Base-by-base conservation (phyloP, 1,140 invertebrate species). In the Tetraneura akinire region DNA sequence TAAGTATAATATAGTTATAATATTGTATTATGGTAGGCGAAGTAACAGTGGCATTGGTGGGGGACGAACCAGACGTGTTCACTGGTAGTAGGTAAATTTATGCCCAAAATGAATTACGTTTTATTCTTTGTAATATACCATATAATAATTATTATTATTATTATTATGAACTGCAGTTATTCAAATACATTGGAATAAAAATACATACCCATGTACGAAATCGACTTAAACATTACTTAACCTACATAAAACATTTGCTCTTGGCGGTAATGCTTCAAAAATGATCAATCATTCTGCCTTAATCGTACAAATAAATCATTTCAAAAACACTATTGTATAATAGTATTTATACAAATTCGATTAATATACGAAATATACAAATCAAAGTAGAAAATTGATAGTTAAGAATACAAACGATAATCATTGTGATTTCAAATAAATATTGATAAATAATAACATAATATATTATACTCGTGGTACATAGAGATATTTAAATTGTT, bases 61-160 rank as follows among this genome's bases (percentile, higher is more conserved):
- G 64, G 13, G 64, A 23, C n/a, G 11, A 5, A 13, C 18, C 14
- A 68, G 64, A 13, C 37, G 64, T 68, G 37, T 68, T 21, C 16
- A 16, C 5, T 51, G 16, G 2, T 23, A 11, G 23, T 57, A 57
- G 3, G 5, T 53, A 57, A 11, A 26, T 11, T 9, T 57, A 26
- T 62, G 60, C 16, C 13, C 29, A 51, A n/a, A 55, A 74, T 53
- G 71, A 74, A 74, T 74, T 55, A 49, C 42, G 51, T 49, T 71
- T 45, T 23, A 71, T n/a, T 21, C 51, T 51, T n/a, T 74, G 51
- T 74, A 23, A 14, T 74, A 42, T 23, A 29, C n/a, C 29, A 14
- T 74, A 42, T 26, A n/a, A n/a, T n/a, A n/a, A n/a, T n/a, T n/a
- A n/a, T n/a, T n/a, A n/a, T n/a, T 57, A 37, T 74, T 32, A 29